Conservation (phyloP, 2,888 invertebrate species). For the Orthonychiurus folsomi region DNA sequence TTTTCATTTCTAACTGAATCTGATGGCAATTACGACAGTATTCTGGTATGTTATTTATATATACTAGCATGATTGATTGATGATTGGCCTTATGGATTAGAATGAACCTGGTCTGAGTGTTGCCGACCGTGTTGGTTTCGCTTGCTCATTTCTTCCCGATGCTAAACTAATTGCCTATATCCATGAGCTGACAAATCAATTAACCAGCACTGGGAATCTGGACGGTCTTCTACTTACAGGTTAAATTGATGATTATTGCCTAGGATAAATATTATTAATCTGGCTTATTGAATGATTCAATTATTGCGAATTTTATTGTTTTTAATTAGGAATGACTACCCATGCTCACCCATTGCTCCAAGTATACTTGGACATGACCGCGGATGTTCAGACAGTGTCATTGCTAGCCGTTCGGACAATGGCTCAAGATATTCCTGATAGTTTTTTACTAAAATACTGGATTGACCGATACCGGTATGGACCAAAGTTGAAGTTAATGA, state of each 20-base stretch:
- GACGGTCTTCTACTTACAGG: conserved; percentile 78
- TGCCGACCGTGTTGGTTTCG: conserved; percentile 83
- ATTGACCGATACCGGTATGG: conserved; percentile 45
- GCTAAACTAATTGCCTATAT: conserved; percentile 68
- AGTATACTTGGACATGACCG: conserved; percentile 73
- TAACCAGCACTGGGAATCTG: conserved; percentile 68
- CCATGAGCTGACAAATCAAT: conserved; percentile 57
- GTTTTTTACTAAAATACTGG: conserved; percentile 47
- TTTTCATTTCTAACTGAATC: conserved; percentile 82
- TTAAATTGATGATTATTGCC: conserved; percentile 32
- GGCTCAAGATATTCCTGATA: conserved; percentile 58
- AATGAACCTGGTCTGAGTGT: conserved; percentile 75
- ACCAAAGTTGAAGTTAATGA: no score
- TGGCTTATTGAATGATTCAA: conserved; percentile 1
- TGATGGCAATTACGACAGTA: conserved; percentile 62
- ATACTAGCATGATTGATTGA: not conserved
- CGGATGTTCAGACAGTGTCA: conserved; percentile 85
- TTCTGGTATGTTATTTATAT: conserved; percentile 54
- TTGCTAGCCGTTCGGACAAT: conserved; percentile 69
- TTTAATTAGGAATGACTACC: conserved; percentile 54
- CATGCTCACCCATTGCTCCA: conserved; percentile 74
- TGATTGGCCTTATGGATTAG: conserved; percentile 52
- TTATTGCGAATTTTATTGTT: not conserved
- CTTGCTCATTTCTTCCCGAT: conserved; percentile 76
- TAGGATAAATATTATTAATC: not conserved